phyloP scores from a whole-genome alignment of 2,113 vertebrate species.

The Helogale parvula region DNA sequence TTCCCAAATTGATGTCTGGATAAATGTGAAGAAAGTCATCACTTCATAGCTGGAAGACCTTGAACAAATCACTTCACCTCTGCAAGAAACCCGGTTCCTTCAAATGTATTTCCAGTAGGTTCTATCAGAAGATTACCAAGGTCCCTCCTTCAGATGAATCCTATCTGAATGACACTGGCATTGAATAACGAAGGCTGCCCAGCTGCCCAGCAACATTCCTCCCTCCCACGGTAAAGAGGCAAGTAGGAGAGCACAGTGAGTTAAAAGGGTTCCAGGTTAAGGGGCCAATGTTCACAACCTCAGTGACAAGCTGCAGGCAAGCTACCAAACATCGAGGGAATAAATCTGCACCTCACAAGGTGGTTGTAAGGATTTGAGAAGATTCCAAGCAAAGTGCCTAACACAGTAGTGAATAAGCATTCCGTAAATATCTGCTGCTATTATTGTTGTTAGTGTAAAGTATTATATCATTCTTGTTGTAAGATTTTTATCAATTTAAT shows the following conservation, averaged over 20 bases:
- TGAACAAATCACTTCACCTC: not conserved
- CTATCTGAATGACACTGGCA: not conserved
- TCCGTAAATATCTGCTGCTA: not conserved
- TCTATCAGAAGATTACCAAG: not conserved
- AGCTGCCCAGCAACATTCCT: not conserved
- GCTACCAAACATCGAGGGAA: not conserved
- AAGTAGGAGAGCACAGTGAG: not conserved
- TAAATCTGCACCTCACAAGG: not conserved
- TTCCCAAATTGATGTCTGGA: not conserved
- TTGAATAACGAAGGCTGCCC: not conserved
- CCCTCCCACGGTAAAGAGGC: not conserved
- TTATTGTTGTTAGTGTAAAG: not conserved
- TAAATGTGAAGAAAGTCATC: slow-evolving; percentile 29
- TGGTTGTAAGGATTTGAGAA: not conserved
- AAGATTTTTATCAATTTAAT: not conserved
- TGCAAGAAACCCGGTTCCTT: not conserved
- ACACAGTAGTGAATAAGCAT: not conserved
- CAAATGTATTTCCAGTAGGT: not conserved
- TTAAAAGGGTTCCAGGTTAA: not conserved
- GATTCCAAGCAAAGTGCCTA: not conserved
- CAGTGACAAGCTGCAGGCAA: not conserved
- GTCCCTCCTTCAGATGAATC: not conserved
- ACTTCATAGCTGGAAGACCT: not conserved
- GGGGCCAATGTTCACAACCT: not conserved
- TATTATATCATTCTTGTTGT: not conserved